Base-by-base conservation (phyloP, 2,888 invertebrate genomes). In the Mythimna impura region DNA sequence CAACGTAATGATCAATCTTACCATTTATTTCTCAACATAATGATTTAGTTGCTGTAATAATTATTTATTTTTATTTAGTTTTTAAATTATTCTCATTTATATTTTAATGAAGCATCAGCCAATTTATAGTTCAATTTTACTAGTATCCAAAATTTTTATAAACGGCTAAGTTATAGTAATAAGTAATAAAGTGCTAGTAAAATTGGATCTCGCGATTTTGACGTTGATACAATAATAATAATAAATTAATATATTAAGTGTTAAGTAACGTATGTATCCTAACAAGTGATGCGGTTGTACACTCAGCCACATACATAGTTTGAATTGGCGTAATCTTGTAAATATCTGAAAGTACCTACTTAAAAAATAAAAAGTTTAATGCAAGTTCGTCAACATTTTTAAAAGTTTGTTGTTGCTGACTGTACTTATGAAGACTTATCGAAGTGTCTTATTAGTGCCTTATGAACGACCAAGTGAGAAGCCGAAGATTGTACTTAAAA, bases 161-260 rank as follows among this genome's bases (percentile, higher is more conserved):
- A 82, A 86, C 79, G 81, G 73, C 85, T 84, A 84, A 87, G 86
- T 87, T 85, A 81, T 78, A 83, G 76, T 80, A 54, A 67, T 74
- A 85, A 86, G 83, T 81, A 78, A 83, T 80, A 78, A 71, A 80
- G 70, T 85, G 87, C 92, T 92, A 92, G 92, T 93, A 90, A 91
- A 91, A 91, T 93, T 91, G 93, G 88, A 89, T 89, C 85, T 88
- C 87, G 87, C 85, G 87, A 90, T 88, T 91, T 91, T 89, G 87
- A 91, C 89, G 88, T 91, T 92, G 85, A 91, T 91, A 90, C 89
- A 85, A 90, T 90, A 93, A 93, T 90, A 93, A 92, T 94, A 93
- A 93, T 92, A 92, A 93, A 94, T 93, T 94, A 95, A 94, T 94
- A 92, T 93, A 93, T 82, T 89, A 89, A 91, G 89, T 92, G 86